Evolutionary conservation across 2,888 invertebrate genomes (phyloP), one percentile per base, ranked within the genome.

Genomic region (Himalopsyche anomala): DNA sequence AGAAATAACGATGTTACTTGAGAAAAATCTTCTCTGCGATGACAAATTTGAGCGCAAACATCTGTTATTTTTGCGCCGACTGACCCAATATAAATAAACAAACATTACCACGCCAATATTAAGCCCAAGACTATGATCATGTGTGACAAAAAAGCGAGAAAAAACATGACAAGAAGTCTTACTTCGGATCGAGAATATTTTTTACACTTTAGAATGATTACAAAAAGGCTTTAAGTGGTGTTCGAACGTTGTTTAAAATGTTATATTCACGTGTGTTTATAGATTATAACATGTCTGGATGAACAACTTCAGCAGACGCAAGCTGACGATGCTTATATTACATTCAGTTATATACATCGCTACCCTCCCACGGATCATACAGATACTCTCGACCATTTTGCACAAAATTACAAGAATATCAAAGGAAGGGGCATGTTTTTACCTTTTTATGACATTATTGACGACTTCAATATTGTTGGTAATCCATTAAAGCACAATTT

Each of bases 321-420:
- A 12, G 74, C 74, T 69, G 69, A 69, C 19, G 69, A 69, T 69
- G 69, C 69, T 74, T 74, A 38, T 74, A 74, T 36, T 74, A 74
- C 36, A 36, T 74, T 74, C 28, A 74, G 74, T 74, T 74, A 74
- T 51, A 80, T 83, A 80, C 55, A 51, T 82, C 83, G 80, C 81
- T 79, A 86, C 86, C 83, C 84, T 86, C 86, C 86, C 86, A 86
- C 86, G 84, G 62, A 83, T 81, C 56, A 8, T 74, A 17, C 19
- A 15, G 28, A 80, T n/a, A 80, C 80, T 28, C 36, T 45, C 80
- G 80, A 80, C 80, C 80, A 80, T 80, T 80, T 80, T 80, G 80
- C 45, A 51, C 80, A 80, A 45, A n/a, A 9, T 80, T 80, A 17
- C 19, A 38, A 5, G 36, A 74, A 36, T 36, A 74, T 36, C 74